These are phyloP conservation scores for Anoplopoma fimbria DNA, from an alignment of 2,113 vertebrate species.

Conservation along the genomic window DNA sequence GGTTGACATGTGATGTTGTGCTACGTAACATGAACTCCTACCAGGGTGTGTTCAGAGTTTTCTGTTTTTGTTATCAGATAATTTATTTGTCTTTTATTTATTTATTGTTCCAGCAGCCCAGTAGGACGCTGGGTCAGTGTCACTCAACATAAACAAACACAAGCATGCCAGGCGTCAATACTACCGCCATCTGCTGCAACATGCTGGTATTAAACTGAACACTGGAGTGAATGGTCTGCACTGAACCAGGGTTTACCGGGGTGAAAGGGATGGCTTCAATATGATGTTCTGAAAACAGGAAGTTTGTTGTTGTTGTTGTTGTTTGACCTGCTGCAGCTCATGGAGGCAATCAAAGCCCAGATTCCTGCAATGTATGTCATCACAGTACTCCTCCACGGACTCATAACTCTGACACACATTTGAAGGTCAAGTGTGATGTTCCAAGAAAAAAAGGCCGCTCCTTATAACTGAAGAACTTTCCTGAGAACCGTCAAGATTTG, in stretches of 20 bases:
- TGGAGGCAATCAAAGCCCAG: not conserved
- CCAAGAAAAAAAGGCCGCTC: not conserved
- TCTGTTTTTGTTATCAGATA: not conserved
- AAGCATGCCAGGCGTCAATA: not conserved
- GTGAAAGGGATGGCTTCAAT: not conserved
- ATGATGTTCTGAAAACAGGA: not conserved
- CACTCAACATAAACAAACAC: conserved; percentile 29
- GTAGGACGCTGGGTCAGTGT: conserved; percentile 60
- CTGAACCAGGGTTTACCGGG: not conserved
- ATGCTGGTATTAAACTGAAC: conserved; percentile 3
- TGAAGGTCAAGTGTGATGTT: not conserved
- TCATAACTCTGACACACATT: not conserved
- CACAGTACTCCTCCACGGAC: not conserved
- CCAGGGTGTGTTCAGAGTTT: not conserved
- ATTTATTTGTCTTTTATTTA: not conserved
- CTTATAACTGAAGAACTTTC: not conserved
- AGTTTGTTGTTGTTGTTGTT: not conserved
- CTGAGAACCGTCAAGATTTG: not conserved
- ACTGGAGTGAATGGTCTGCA: not conserved
- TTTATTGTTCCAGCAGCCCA: conserved; percentile 26
- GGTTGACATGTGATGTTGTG: not conserved
- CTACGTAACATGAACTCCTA: not conserved
- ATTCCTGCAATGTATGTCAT: not conserved
- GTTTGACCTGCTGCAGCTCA: not conserved
- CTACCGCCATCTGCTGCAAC: conserved; percentile 48